A percentile compares a stretch with the other conserved stretches of the same genome.
These are phyloP conservation scores for Melieria crassipennis DNA, from an alignment of 2,888 invertebrate genomes.

Conservation along the genomic window DNA sequence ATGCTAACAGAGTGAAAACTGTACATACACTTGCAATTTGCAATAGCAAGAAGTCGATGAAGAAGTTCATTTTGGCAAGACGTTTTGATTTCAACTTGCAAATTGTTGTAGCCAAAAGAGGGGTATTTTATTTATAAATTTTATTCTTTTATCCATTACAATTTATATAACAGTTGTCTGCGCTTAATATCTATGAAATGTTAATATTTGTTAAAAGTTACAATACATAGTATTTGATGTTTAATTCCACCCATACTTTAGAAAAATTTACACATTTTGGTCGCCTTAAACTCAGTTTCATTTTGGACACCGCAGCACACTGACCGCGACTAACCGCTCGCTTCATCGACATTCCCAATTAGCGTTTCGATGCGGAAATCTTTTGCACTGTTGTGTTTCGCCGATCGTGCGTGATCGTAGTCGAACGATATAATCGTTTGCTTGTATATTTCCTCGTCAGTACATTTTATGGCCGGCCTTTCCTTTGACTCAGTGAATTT, in stretches of 20 bases:
- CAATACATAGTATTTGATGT: constrained; percentile 13
- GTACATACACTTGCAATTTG: too few species aligned
- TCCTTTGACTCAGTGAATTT: constrained; percentile 41
- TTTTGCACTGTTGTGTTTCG: constrained; percentile 59
- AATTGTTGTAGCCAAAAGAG: too few species aligned
- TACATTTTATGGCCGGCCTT: constrained; percentile 35
- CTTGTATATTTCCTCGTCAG: constrained; percentile 43
- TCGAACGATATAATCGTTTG: constrained; percentile 52
- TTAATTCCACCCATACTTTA: constrained; percentile 7
- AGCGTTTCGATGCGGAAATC: constrained; percentile 66
- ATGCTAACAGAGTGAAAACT: too few species aligned
- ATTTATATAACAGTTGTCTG: constrained; percentile 28
- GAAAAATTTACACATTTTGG: constrained; percentile 20
- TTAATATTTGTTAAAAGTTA: constrained; percentile 19
- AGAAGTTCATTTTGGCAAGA: too few species aligned
- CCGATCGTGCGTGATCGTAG: constrained; percentile 52
- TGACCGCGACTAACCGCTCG: constrained; percentile 40
- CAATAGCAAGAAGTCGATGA: too few species aligned
- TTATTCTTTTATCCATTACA: constrained; percentile 18
- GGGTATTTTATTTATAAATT: constrained; percentile 13
- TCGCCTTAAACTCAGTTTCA: not conserved
- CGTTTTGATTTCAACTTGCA: too few species aligned
- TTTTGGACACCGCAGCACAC: too few species aligned
- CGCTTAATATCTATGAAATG: constrained; percentile 18
- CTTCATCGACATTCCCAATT: constrained; percentile 60